Evolutionary conservation across 2,113 vertebrate genomes (phyloP), one percentile per base, ranked within the genome.

Genomic region (Rissa tridactyla): DNA sequence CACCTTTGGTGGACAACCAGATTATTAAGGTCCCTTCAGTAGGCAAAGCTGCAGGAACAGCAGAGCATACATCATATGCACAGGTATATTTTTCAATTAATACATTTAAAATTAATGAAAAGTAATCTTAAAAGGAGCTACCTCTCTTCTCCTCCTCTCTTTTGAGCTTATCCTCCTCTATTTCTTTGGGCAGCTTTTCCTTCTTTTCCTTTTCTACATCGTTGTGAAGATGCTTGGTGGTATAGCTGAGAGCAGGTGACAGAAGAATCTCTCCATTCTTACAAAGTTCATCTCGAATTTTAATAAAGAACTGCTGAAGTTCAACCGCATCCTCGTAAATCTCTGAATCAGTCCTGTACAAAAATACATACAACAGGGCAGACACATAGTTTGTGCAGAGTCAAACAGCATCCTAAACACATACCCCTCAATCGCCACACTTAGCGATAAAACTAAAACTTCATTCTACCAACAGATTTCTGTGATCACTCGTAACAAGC

Each of bases 121-220:
- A 80, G 8, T 27, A 54, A 54, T 54, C 26, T 54, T 54, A 26
- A 92, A 96, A 94, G 86, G n/a, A 97, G 83, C 61, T 98, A 99
- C 99, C 99, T 98, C 98, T 99, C 96, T 99, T 99, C 94, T 99
- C 99, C 95, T 99, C 99, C 93, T 99, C 99, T 91, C 99, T 98
- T 97, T 99, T 99, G 75, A 99, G 98, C 95, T 99, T 99, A 97
- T 99, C 99, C 93, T 99, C 99, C 70, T 99, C 99, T 93, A 99
- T 98, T 98, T 99, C 99, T 94, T 99, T 99, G 30, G 99, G 99
- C 34, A 99, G 98, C 96, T 99, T 99, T 97, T 98, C 99, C 92
- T 99, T 99, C 98, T 99, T 99, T 96, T 99, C 99, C 96, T 99
- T 99, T 88, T 99, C 99, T 70, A 99, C 99, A 68, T 99, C 99